Evolutionary conservation across 2,113 vertebrate species (phyloP), one percentile per base, ranked within the genome.

Genomic region (Caranx melampygus): DNA sequence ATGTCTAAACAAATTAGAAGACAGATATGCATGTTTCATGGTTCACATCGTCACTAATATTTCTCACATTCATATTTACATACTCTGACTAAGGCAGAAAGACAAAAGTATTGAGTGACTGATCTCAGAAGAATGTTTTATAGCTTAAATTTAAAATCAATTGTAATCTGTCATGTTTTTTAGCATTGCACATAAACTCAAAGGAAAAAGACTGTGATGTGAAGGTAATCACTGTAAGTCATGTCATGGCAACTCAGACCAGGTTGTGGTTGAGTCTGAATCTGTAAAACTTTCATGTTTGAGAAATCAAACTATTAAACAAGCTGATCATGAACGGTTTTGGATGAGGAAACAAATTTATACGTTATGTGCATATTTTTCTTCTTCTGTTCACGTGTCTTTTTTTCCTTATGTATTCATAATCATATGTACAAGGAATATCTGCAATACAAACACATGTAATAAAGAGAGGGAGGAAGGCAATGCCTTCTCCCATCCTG

Each of bases 401-500:
- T 2, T 60, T 68, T 75, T 64, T 5, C 44, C 58, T 18, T 62
- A 49, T 64, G 65, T 61, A 68, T 60, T 20, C 68, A 59, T 64
- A 70, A 74, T 74, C 35, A 31, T 61, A 15, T 68, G 55, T 40
- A 60, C 44, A 74, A 26, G 31, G 31, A 5, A 73, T 57, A 51
- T 60, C 61, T 75, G 74, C 44, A 8, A 31, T 64, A 69, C 40
- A 58, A 82, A 87, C 75, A 81, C 11, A 18, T 77, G 79, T 82
- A 84, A 69, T 51, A 57, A 58, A 86, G 67, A 37, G 9, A 67
- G 37, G 44, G 62, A 83, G 44, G 62, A 83, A 51, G 3, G 35
- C 33, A 18, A 34, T 81, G 86, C 73, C 84, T 80, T 88, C 52
- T 83, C 64, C 66, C 68, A 72, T 83, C 85, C 85, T 81, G 85